These are phyloP conservation scores for Nowickia ferox DNA, from an alignment of 2,888 invertebrate species.

Conservation along the genomic window DNA sequence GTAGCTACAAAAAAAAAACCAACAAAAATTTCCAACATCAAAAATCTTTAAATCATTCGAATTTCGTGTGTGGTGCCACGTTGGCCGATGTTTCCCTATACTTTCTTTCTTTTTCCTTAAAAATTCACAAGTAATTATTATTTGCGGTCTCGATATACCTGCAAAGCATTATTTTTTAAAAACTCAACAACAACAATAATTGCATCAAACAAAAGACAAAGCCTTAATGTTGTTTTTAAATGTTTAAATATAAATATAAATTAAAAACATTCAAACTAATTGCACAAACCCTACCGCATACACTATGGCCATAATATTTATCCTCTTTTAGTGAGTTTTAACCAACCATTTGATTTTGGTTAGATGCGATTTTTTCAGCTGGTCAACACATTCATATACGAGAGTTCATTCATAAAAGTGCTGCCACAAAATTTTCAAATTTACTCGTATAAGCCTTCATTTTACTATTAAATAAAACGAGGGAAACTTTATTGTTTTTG, in stretches of 20 bases:
- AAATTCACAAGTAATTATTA: no score
- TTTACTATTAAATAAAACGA: neutral
- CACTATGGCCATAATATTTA: neutral
- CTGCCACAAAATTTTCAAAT: neutral
- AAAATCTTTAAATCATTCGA: no score
- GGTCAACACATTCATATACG: constrained; percentile 17
- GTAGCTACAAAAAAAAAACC: no score
- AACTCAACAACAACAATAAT: constrained; percentile 43
- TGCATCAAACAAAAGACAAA: constrained; percentile 60
- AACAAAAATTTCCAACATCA: no score
- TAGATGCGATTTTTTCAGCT: neutral
- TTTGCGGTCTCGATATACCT: no score
- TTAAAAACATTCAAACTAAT: constrained; percentile 23
- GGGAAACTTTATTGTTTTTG: constrained; percentile 41
- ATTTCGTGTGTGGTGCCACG: no score
- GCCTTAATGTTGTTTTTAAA: constrained; percentile 47
- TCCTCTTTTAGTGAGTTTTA: neutral
- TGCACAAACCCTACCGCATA: neutral
- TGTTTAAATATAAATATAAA: neutral
- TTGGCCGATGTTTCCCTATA: no score
- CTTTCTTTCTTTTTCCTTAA: no score
- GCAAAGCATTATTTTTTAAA: no score
- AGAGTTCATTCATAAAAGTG: neutral
- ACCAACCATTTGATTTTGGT: constrained; percentile 20
- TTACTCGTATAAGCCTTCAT: constrained; percentile 1